Evolutionary conservation across 2,888 invertebrate genomes (phyloP), one percentile per base, ranked within the genome.

Genomic region (Druceiella hillmani): DNA sequence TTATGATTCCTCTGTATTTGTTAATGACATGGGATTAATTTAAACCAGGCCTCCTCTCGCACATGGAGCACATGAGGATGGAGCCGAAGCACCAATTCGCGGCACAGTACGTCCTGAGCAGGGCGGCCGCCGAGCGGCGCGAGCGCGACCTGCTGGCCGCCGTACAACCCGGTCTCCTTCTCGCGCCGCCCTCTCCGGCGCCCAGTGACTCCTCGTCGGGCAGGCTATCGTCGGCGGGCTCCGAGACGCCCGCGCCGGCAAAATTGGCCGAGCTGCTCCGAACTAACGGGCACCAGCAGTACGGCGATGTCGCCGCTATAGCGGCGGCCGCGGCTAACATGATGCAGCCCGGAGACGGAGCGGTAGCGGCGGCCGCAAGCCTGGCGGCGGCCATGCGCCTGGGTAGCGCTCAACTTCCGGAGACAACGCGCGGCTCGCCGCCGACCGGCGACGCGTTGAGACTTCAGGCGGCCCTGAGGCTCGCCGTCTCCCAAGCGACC

Each of bases 61-160:
- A 93, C 61, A 92, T 93, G 92, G 92, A 93, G 56, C 91, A 92
- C 61, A 92, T 93, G 92, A 78, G 92, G 55, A 92, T 92, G 91
- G 92, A 93, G 62, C 91, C 92, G 1, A 93, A 93, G 63, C 92
- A 93, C 71, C 92, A 92, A 63, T 93, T 93, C 57, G 92, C 92
- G 25, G 92, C 93, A 16, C 93, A 93, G 59, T 93, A 92, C 66
- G 91, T 93, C 27, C 71, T 93, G 20, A 88, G 88, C 38, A 72
- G 91, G 51, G 93, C 92, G 5, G 92, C 92, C 4, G 92, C 92
- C 10, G 92, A 92, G 57, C 76, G 91, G 50, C 76, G 92, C 47
- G 91, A 92, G 56, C 70, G 91, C 30, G 91, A 91, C 57, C 70
- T 91, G 36, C 75, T 82, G 5, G 83, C 79, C 1, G 83, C 75